A percentile compares a stretch with the other conserved stretches of the same genome.
phyloP scores from a whole-genome alignment of 2,113 vertebrate genomes.

The Dromiciops gliroides region DNA sequence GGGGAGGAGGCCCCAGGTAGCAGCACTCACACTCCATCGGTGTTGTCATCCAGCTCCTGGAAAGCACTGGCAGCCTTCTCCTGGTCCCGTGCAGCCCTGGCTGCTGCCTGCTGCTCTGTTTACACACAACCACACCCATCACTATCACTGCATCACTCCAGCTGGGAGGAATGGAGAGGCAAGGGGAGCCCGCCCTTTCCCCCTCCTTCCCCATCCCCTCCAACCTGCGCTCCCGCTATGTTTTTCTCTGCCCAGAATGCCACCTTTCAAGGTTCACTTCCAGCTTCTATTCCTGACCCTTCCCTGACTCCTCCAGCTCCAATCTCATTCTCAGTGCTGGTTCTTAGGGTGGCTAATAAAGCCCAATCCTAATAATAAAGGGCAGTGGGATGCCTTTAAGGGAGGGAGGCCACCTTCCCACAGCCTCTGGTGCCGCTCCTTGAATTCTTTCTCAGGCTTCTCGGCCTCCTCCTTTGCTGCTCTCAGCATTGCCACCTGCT shows the following conservation, averaged over 20 bases:
- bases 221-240: background rate
- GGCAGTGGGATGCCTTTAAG: background rate
- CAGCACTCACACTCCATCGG: conserved; percentile 89
- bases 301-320: background rate
- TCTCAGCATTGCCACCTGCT: conserved; percentile 86
- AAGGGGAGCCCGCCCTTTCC: too few species aligned
- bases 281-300: background rate
- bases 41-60: conserved; percentile 89
- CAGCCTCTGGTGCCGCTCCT: conserved; percentile 88
- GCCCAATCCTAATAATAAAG: background rate
- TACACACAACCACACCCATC: conserved; percentile 17
- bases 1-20: background rate
- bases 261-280: background rate
- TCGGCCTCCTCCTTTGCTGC: conserved; percentile 89
- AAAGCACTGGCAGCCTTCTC: conserved; percentile 86
- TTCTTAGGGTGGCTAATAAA: background rate
- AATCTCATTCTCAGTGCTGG: background rate
- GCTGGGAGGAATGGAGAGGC: background rate
- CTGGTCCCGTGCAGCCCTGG: conserved; percentile 84
- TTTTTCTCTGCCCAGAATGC: background rate
- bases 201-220: background rate
- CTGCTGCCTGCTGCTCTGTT: conserved; percentile 88
- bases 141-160: conserved; percentile 15
- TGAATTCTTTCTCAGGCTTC: conserved; percentile 91
- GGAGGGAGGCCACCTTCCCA: conserved; percentile 88